Evolutionary conservation across 2,888 invertebrate species (phyloP).

Genomic region (Hypolimnas misippus): DNA sequence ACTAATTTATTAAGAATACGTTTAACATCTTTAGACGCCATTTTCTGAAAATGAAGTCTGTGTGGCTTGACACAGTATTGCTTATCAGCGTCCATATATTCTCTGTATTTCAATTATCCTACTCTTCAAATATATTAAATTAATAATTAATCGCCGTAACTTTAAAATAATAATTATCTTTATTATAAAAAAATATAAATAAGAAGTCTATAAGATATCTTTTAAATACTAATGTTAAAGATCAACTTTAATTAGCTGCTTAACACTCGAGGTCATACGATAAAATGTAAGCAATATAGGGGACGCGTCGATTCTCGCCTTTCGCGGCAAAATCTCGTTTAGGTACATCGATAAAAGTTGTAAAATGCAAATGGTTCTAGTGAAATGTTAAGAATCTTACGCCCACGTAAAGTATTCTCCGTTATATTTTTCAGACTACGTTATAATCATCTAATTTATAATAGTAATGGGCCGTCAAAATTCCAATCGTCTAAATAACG

Average conservation of each 20-base stretch:
- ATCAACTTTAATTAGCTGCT: slow-evolving; percentile 34
- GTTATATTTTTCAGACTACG: slow-evolving; percentile 70
- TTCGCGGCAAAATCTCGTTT: slow-evolving; percentile 69
- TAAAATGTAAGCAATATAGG: slow-evolving; percentile 57
- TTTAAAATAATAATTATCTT: too few relatives aligned
- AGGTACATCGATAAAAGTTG: slow-evolving; percentile 78
- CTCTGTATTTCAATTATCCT: too few relatives aligned
- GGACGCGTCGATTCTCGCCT: slow-evolving; percentile 63
- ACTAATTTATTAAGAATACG: too few relatives aligned
- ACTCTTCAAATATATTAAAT: too few relatives aligned
- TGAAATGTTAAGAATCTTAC: slow-evolving; percentile 78
- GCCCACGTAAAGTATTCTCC: slow-evolving; percentile 66
- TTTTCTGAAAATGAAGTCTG: too few relatives aligned
- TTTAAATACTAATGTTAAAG: slow-evolving; percentile 11
- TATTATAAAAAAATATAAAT: background rate
- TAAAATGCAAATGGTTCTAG: slow-evolving; percentile 80
- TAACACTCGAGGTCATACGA: slow-evolving; percentile 28
- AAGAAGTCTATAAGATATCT: too few relatives aligned
- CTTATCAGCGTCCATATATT: too few relatives aligned
- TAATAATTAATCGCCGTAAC: too few relatives aligned
- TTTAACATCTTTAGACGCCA: too few relatives aligned
- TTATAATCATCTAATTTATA: slow-evolving; percentile 48
- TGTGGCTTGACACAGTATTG: too few relatives aligned
- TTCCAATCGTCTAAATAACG: slow-evolving; percentile 11
- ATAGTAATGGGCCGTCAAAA: slow-evolving; percentile 27